Conservation (phyloP, 2,797 vertebrate species). For the Yasuhikotakia modesta region DNA sequence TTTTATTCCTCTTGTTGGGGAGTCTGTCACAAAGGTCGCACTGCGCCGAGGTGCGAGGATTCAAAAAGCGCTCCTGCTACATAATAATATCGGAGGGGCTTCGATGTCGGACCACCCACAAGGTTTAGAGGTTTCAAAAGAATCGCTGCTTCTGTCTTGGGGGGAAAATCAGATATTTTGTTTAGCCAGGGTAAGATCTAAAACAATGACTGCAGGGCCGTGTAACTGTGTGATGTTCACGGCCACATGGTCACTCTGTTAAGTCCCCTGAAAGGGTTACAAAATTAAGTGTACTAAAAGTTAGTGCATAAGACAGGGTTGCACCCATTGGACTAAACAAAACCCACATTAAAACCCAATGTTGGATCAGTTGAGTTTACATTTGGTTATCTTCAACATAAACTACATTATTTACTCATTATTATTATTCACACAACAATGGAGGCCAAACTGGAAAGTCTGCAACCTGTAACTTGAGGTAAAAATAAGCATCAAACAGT, state of each 20-base stretch:
- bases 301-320: constrained; percentile 9
- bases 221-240: constrained; percentile 18
- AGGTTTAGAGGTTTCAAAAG: constrained; percentile 5
- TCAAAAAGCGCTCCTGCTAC: constrained; percentile 32
- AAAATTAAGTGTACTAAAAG: constrained; percentile 24
- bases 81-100: constrained; percentile 44
- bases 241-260: neutral
- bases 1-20: constrained; percentile 48
- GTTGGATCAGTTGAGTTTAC: constrained; percentile 17
- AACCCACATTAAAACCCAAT: constrained; percentile 10
- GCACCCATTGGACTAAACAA: constrained; percentile 33
- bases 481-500: too few species aligned
- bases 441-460: neutral
- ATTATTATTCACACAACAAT: neutral
- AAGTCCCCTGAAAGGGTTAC: constrained; percentile 1
- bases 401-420: constrained; percentile 8
- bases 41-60: constrained; percentile 26
- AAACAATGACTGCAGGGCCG: constrained; percentile 35
- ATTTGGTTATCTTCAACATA: constrained; percentile 13
- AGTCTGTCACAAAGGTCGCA: constrained; percentile 51
- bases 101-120: constrained; percentile 45
- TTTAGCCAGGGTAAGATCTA: constrained; percentile 38
- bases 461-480: too few species aligned
- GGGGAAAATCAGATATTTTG: constrained; percentile 43
- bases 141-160: constrained; percentile 22